Evolutionary conservation across 2,888 invertebrate genomes (phyloP), one percentile per base, ranked within the genome.

Genomic region (Amphipyra berbera): DNA sequence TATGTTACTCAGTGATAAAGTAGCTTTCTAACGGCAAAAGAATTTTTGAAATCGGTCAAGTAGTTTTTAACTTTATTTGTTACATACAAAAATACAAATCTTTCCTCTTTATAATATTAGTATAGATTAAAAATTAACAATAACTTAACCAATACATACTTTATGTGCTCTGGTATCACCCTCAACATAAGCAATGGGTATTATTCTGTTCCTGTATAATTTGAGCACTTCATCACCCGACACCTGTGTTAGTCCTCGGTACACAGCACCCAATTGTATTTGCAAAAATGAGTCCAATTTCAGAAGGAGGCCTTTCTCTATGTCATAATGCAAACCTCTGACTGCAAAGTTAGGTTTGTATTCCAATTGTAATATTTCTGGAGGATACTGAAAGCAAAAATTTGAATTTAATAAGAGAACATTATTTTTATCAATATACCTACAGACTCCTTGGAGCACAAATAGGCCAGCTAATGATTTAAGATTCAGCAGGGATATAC

Each of bases 241-340:
- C 1, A 99, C 96, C 15, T 97, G 97, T 46, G 97, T 97, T 13
- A 98, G 90, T 2, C 99, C 99, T 79, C 97, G 95, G 90, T 98
- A 99, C 0, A 99, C 99, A 0, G 98, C 97, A 48, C 98, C 99
- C 87, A 98, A 96, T 90, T 99, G 99, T 76, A 99, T 98, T 96
- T 99, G 98, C 76, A 99, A 96, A 90, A 99, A 99, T 1, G 98
- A 98, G 92, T 99, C 99, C 79, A 99, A 95, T 90, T 99, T 99
- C 79, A 99, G 95, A 27, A 99, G 95, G 12, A 99, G 94, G 3
- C 99, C 99, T 92, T 98, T 98, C 90, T 98, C 97, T 84, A 99
- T 98, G 88, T 99, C 99, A 95, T 99, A 99, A 92, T 99, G 99
- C n/a, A 99, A 96, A 38, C 99, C 99, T 69, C 99, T 96, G 0